These are phyloP conservation scores for Conistra vaccinii DNA, from an alignment of 2,888 invertebrate species.

Conservation along the genomic window DNA sequence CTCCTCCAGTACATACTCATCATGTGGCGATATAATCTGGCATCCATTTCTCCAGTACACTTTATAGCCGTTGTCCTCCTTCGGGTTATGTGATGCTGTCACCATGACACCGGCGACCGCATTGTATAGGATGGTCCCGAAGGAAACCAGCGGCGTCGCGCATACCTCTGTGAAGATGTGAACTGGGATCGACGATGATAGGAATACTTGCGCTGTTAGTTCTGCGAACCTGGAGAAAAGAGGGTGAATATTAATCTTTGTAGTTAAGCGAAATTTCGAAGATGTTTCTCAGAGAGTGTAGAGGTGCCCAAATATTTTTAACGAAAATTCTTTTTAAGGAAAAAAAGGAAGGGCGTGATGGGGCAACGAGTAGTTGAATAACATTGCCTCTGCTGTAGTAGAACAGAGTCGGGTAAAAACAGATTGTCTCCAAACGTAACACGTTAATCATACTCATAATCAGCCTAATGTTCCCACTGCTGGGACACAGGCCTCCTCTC, in stretches of 20 bases:
- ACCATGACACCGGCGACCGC: constrained; percentile 97
- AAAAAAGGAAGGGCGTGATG: too few species aligned
- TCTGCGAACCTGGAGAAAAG: constrained; percentile 94
- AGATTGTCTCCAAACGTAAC: too few species aligned
- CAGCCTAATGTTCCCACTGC: too few species aligned
- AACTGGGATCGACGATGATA: constrained; percentile 94
- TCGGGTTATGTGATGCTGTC: constrained; percentile 99
- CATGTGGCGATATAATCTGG: constrained; percentile 98
- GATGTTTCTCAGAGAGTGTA: not conserved
- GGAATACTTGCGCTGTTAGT: constrained; percentile 95
- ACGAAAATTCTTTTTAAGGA: not conserved
- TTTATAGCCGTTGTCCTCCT: constrained; percentile 99
- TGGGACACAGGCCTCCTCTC: too few species aligned
- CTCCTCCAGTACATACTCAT: constrained; percentile 95
- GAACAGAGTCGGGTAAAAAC: too few species aligned
- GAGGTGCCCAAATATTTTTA: not conserved
- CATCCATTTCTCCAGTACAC: constrained; percentile 99
- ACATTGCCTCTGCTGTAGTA: not conserved
- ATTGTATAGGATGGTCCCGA: constrained; percentile 93
- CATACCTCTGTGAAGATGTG: constrained; percentile 95
- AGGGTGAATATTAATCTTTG: not conserved
- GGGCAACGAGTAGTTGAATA: not conserved
- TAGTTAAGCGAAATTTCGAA: not conserved
- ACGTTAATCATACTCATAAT: too few species aligned
- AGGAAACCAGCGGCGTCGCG: constrained; percentile 98